phyloP scores from a whole-genome alignment of 2,113 vertebrate species.

The Pluvialis apricaria region DNA sequence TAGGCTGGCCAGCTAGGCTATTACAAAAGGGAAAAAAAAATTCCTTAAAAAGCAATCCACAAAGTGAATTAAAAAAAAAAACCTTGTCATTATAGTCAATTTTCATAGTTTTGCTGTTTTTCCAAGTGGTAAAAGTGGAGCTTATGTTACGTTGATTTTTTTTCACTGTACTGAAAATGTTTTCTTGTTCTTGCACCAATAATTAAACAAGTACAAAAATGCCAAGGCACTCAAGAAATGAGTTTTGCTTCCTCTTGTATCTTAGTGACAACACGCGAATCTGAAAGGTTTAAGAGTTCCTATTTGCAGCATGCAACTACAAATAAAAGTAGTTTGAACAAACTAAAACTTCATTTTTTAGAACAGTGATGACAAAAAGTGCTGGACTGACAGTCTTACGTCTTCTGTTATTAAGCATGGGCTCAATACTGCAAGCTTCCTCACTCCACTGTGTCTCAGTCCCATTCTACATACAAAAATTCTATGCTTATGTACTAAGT shows the following conservation, averaged over 20 bases:
- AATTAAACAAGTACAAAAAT: not conserved
- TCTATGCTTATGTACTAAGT: not conserved
- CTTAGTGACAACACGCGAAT: not conserved
- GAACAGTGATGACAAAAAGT: not conserved
- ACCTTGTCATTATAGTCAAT: not conserved
- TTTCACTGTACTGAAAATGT: not conserved
- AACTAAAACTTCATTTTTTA: not conserved
- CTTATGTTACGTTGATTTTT: not conserved
- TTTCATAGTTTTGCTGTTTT: not conserved
- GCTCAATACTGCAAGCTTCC: not conserved
- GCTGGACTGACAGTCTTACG: not conserved
- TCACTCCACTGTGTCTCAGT: not conserved
- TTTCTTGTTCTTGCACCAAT: not conserved
- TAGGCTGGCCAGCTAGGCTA: not conserved
- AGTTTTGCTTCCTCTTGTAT: not conserved
- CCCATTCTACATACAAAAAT: not conserved
- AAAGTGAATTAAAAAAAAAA: not conserved
- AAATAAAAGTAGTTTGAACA: not conserved
- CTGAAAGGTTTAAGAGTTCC: not conserved
- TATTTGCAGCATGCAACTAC: not conserved
- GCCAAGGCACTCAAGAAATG: not conserved
- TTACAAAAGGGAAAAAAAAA: not conserved
- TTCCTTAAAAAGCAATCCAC: not conserved
- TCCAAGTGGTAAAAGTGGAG: not conserved
- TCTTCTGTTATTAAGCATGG: not conserved